A percentile compares a stretch with the other conserved stretches of the same genome.
These are phyloP conservation scores for Drosophila busckii DNA, from an alignment of 1,140 invertebrate genomes.

Conservation along the genomic window DNA sequence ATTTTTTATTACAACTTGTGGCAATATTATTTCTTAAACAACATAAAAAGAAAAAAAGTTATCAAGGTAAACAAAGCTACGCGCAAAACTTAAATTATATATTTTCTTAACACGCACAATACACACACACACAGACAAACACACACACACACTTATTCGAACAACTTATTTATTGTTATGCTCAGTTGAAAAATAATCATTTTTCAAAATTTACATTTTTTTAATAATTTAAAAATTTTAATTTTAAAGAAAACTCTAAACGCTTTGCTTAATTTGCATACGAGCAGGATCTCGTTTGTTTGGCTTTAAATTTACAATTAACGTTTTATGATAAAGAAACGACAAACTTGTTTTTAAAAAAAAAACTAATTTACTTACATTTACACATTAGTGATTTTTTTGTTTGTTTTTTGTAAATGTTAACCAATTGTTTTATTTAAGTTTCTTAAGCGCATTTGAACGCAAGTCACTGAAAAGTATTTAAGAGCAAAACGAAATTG, in stretches of 20 bases:
- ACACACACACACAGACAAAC: constrained; percentile 7
- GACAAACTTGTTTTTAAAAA: constrained; percentile 55
- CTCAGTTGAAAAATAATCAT: constrained; percentile 26
- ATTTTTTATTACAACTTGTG: constrained; percentile 55
- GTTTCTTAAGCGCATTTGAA: constrained; percentile 62
- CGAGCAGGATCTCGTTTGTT: constrained; percentile 78
- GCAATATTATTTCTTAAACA: constrained; percentile 58
- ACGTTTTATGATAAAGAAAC: constrained; percentile 36
- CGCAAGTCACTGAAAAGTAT: constrained; percentile 67
- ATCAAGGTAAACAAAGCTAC: constrained; percentile 46
- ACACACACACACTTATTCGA: constrained; percentile 35
- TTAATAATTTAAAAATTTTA: constrained; percentile 30
- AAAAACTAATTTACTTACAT: constrained; percentile 60
- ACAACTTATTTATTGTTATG: constrained; percentile 58
- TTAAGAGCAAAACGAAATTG: constrained; percentile 58
- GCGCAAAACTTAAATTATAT: constrained; percentile 73
- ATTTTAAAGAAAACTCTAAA: constrained; percentile 27
- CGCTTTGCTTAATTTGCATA: constrained; percentile 60
- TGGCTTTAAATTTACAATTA: constrained; percentile 70
- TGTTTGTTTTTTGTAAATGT: constrained; percentile 50
- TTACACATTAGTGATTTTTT: constrained; percentile 29
- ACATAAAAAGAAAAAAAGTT: constrained; percentile 58
- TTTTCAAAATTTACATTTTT: constrained; percentile 58
- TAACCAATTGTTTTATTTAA: constrained; percentile 69
- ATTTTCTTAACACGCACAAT: constrained; percentile 37